Conservation (phyloP, 2,888 invertebrate genomes). For the Cremastinae sp. region DNA sequence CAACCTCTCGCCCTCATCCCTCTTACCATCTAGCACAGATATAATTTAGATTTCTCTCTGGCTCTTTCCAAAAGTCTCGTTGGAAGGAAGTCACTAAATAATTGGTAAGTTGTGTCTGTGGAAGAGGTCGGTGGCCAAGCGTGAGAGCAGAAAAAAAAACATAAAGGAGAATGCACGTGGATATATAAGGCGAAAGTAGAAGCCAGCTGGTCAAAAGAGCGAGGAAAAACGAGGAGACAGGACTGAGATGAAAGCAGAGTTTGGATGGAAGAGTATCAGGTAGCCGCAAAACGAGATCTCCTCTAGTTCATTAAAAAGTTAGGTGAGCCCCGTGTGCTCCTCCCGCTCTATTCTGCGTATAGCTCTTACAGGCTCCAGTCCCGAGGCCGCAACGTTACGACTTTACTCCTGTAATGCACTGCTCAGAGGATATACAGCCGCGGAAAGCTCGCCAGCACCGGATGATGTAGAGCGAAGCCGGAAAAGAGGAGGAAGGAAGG, state of each 20-base stretch:
- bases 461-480: slow-evolving; percentile 38
- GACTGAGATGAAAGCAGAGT: slow-evolving; percentile 18
- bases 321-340: slow-evolving; percentile 51
- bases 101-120: slow-evolving; percentile 23
- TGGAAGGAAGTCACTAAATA: slow-evolving; percentile 32
- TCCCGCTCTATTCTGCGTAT: neutral
- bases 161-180: neutral
- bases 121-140: neutral
- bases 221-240: slow-evolving; percentile 21
- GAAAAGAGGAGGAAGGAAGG: slow-evolving; percentile 20
- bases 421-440: neutral
- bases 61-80: neutral
- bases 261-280: slow-evolving; percentile 54
- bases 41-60: slow-evolving; percentile 39
- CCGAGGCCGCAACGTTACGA: slow-evolving; percentile 31
- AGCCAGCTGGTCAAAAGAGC: slow-evolving; percentile 4
- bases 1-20: neutral
- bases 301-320: slow-evolving; percentile 76
- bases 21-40: slow-evolving; percentile 2
- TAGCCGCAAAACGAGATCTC: slow-evolving; percentile 71
- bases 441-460: slow-evolving; percentile 15
- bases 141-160: neutral
- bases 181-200: neutral
- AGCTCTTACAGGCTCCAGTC: slow-evolving; percentile 22
- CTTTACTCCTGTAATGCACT: slow-evolving; percentile 24